phyloP scores from a whole-genome alignment of 1,140 invertebrate species.

The Heliothis virescens region DNA sequence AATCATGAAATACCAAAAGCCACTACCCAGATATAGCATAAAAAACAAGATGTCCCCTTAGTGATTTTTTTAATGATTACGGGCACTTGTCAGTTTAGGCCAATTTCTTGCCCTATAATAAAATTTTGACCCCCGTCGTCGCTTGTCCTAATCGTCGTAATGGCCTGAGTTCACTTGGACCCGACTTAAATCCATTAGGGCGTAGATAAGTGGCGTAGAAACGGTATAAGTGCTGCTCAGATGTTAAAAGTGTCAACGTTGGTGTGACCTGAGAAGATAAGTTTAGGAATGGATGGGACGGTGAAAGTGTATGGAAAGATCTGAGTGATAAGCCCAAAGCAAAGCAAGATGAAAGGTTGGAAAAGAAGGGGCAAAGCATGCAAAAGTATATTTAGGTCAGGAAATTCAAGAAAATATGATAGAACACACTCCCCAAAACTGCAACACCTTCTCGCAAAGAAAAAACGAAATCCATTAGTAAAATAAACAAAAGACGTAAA shows the following conservation, averaged over 20 bases:
- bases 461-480: too few relatives aligned
- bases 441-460: too few relatives aligned
- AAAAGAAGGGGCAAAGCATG: too few relatives aligned
- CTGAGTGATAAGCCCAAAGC: neutral
- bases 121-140: conserved; percentile 72
- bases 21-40: conserved; percentile 43
- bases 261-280: conserved; percentile 19
- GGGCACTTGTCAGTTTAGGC: conserved; percentile 67
- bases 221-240: conserved; percentile 11
- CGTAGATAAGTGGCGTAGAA: conserved; percentile 54
- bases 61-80: conserved; percentile 71
- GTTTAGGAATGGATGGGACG: conserved; percentile 24
- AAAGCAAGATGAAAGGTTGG: too few relatives aligned
- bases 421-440: too few relatives aligned
- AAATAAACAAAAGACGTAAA: too few relatives aligned
- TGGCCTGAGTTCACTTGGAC: conserved; percentile 68
- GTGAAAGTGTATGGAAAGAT: conserved; percentile 20
- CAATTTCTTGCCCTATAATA: conserved; percentile 79
- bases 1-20: neutral
- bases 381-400: too few relatives aligned
- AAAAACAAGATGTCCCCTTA: conserved; percentile 51
- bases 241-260: neutral
- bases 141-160: conserved; percentile 67
- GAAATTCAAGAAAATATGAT: too few relatives aligned
- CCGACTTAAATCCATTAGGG: conserved; percentile 62